Evolutionary conservation across 2,113 vertebrate species (phyloP).

Genomic region (Menidia beryllina): DNA sequence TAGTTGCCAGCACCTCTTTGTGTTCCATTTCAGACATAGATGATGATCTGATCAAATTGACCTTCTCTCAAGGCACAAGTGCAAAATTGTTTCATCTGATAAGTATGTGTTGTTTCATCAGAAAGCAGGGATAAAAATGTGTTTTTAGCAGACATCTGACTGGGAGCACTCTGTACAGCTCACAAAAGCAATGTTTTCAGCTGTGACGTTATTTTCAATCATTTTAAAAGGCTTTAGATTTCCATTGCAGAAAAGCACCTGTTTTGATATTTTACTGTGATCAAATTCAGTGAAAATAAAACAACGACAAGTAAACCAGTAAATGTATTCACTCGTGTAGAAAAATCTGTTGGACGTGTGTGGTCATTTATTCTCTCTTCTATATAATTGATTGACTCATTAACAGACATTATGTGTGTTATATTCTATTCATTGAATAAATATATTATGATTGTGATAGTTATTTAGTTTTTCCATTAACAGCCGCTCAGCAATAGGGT

Average conservation of each 20-base stretch:
- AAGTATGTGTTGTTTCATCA: slow-evolving; percentile 1
- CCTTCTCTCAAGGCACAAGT: neutral
- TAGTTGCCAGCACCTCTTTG: neutral
- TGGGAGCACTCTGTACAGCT: slow-evolving; percentile 2
- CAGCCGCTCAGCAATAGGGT: too few relatives aligned
- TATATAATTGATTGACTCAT: too few relatives aligned
- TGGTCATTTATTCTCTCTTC: too few relatives aligned
- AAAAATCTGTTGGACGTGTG: too few relatives aligned
- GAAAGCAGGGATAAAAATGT: slow-evolving; percentile 5
- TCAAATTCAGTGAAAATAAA: too few relatives aligned
- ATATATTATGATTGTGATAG: too few relatives aligned
- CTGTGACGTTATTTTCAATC: slow-evolving; percentile 21
- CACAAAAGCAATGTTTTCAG: slow-evolving; percentile 20
- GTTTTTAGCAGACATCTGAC: slow-evolving; percentile 9
- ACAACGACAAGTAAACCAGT: too few relatives aligned
- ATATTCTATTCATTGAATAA: too few relatives aligned
- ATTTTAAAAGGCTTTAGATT: neutral
- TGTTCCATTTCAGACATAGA: neutral
- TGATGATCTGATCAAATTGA: neutral
- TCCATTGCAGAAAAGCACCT: neutral
- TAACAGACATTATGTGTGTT: too few relatives aligned
- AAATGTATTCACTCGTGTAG: too few relatives aligned
- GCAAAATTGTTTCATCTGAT: slow-evolving; percentile 12
- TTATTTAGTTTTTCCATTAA: too few relatives aligned
- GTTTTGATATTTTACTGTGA: neutral